These are phyloP conservation scores for Perccottus glenii DNA, from an alignment of 2,113 vertebrate species.

Conservation along the genomic window DNA sequence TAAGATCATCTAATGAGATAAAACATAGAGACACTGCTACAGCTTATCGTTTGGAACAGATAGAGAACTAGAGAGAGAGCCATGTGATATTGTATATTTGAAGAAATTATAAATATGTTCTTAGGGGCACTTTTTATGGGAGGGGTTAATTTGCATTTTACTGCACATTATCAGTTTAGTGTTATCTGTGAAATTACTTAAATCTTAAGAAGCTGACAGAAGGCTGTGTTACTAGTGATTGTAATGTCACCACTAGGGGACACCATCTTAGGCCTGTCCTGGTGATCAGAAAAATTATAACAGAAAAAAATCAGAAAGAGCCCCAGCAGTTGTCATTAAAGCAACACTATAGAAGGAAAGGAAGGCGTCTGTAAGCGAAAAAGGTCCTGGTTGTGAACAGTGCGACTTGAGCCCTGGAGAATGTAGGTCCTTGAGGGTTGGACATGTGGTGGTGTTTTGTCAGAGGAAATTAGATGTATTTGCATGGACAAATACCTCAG, in stretches of 20 bases:
- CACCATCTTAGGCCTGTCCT: conserved; percentile 54
- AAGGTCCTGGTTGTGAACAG: conserved; percentile 46
- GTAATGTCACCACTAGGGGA: conserved; percentile 76
- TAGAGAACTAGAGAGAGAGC: conserved; percentile 22
- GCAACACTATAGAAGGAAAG: conserved; percentile 22
- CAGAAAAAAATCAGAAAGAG: conserved; percentile 12
- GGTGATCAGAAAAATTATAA: neutral
- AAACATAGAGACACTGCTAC: conserved; percentile 53
- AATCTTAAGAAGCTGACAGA: conserved; percentile 72
- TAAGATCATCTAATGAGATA: conserved; percentile 67
- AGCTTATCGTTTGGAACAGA: conserved; percentile 68
- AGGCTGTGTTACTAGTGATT: conserved; percentile 65
- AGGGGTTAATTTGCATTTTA: conserved; percentile 77
- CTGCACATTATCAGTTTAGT: conserved; percentile 67
- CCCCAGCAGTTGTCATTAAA: too few relatives aligned
- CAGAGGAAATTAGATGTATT: conserved; percentile 78
- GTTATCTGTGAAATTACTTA: conserved; percentile 78
- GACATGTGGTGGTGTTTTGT: conserved; percentile 78
- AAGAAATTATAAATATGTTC: conserved; percentile 72
- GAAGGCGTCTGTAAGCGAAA: too few relatives aligned
- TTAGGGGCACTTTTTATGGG: conserved; percentile 68
- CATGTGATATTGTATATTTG: conserved; percentile 61
- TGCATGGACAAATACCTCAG: conserved; percentile 78
- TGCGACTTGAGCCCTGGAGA: conserved; percentile 57
- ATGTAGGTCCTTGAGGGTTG: conserved; percentile 57